These are phyloP conservation scores for Crenuchus spilurus DNA, from an alignment of 2,797 vertebrate species.

Conservation along the genomic window DNA sequence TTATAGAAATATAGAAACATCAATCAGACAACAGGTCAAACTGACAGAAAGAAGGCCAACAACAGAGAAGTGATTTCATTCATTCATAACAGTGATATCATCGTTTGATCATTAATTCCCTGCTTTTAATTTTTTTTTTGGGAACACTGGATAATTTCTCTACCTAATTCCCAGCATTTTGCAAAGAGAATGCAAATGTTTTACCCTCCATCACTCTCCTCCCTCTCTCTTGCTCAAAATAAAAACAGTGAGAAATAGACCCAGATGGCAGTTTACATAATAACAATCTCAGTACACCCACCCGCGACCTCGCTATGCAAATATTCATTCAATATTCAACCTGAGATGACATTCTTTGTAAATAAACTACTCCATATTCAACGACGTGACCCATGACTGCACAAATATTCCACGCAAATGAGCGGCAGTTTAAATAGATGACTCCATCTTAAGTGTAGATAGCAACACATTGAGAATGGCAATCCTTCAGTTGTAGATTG, in stretches of 20 bases:
- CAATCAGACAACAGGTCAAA: too few species aligned
- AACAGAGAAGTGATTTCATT: too few species aligned
- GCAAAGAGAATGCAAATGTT: not conserved
- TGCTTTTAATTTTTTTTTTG: too few species aligned
- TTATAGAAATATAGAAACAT: too few species aligned
- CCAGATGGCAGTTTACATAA: conserved; percentile 29
- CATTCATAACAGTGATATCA: too few species aligned
- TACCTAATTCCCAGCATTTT: too few species aligned
- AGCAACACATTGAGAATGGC: not conserved
- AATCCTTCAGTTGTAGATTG: not conserved
- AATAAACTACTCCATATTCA: conserved; percentile 40
- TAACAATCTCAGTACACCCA: not conserved
- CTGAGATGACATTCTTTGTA: conserved; percentile 37
- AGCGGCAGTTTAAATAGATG: not conserved
- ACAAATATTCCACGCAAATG: conserved; percentile 8
- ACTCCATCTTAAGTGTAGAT: conserved; percentile 6
- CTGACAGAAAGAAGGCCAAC: too few species aligned
- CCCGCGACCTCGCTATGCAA: not conserved
- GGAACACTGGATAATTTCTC: too few species aligned
- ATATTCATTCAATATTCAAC: not conserved
- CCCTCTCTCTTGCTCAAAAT: not conserved
- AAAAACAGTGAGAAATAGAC: not conserved
- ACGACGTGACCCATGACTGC: conserved; percentile 6
- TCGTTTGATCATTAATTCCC: too few species aligned
- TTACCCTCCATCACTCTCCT: not conserved